Percentiles rank a stretch among this genome's conserved stretches.
Conservation (phyloP, 2,797 vertebrate species). For the Rhinichthys osculus region DNA sequence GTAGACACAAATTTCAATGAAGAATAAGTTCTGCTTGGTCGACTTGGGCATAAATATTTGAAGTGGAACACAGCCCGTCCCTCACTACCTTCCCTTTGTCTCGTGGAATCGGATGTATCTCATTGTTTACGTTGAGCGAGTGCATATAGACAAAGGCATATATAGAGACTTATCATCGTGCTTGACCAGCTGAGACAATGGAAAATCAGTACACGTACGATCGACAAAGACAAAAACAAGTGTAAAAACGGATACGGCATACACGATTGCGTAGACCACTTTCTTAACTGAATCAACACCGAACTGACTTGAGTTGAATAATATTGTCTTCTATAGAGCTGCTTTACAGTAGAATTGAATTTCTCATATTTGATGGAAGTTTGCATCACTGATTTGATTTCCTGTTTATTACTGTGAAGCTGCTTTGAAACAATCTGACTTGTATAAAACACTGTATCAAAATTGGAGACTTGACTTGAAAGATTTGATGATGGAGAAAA, state of each 20-base stretch:
- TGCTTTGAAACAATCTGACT: not conserved
- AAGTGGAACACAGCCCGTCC: not conserved
- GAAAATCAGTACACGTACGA: not conserved
- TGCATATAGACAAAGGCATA: not conserved
- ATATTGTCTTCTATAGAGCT: not conserved
- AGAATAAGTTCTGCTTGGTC: not conserved
- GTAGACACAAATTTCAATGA: not conserved
- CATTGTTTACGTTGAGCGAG: not conserved
- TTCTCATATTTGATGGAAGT: not conserved
- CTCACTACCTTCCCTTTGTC: not conserved
- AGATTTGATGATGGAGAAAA: not conserved
- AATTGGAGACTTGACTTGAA: not conserved
- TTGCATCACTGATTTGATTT: not conserved
- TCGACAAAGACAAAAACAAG: not conserved
- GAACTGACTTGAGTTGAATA: not conserved
- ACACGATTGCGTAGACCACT: not conserved
- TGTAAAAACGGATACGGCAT: not conserved
- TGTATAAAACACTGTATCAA: not conserved
- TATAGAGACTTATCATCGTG: not conserved
- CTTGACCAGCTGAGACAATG: not conserved
- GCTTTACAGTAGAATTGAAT: not conserved
- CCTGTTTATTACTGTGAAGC: not conserved
- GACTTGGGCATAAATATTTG: not conserved
- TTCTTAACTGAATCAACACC: not conserved
- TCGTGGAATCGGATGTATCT: not conserved